Percentiles rank a stretch among this genome's conserved stretches.
Conservation (phyloP, 2,797 vertebrate genomes). For the Orestias chungarensis region DNA sequence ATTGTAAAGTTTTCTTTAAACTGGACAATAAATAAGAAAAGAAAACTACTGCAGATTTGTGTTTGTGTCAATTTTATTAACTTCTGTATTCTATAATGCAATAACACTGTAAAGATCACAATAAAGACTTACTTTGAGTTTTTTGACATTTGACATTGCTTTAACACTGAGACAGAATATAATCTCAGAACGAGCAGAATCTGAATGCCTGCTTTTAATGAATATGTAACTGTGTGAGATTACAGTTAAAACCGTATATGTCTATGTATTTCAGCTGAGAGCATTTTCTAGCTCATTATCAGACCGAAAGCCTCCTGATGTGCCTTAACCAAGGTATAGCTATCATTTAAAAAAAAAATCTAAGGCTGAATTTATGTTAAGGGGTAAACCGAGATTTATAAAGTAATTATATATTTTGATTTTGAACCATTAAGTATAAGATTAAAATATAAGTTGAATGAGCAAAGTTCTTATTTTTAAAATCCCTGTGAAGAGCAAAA, state of each 20-base stretch:
- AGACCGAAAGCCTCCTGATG: neutral
- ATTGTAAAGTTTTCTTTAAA: too few species aligned
- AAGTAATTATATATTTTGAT: too few species aligned
- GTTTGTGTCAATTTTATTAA: neutral
- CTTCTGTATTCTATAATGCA: neutral
- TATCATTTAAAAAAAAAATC: neutral
- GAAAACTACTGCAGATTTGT: neutral
- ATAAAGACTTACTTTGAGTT: neutral
- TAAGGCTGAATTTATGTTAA: neutral
- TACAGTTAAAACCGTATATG: neutral
- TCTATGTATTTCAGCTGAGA: conserved; percentile 1
- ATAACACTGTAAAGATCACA: neutral
- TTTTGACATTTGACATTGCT: neutral
- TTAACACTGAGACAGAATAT: neutral
- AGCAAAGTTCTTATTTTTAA: neutral
- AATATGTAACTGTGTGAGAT: neutral
- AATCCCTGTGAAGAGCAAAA: neutral
- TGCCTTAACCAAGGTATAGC: neutral
- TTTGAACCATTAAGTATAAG: neutral
- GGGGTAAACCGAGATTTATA: too few species aligned
- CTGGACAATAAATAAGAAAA: too few species aligned
- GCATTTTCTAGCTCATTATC: neutral
- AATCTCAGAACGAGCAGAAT: neutral
- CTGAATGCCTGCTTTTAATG: neutral
- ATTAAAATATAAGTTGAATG: neutral